These are phyloP conservation scores for Astyanax mexicanus DNA, from an alignment of 2,797 vertebrate genomes.

Conservation along the genomic window DNA sequence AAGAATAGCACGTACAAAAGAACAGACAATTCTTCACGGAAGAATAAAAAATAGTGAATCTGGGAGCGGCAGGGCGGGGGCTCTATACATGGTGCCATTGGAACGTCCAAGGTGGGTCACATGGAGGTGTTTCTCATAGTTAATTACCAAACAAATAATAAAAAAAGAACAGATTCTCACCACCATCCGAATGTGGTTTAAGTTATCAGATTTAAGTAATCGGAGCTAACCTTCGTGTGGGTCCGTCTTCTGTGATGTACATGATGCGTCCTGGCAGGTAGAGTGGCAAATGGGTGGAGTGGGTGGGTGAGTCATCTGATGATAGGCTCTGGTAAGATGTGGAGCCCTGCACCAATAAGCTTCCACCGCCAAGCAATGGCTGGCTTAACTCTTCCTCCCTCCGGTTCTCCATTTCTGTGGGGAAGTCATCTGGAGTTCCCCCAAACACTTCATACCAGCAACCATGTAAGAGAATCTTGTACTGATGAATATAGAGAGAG, in stretches of 20 bases:
- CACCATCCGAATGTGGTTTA: too few relatives aligned
- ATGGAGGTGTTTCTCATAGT: too few relatives aligned
- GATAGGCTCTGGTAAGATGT: slow-evolving; percentile 84
- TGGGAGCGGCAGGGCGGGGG: too few relatives aligned
- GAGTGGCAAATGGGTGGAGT: slow-evolving; percentile 82
- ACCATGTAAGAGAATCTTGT: slow-evolving; percentile 91
- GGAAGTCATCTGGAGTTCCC: slow-evolving; percentile 86
- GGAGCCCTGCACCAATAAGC: slow-evolving; percentile 82
- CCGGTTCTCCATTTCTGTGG: slow-evolving; percentile 89
- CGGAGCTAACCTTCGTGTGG: slow-evolving; percentile 85
- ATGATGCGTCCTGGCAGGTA: slow-evolving; percentile 91
- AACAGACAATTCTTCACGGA: too few relatives aligned
- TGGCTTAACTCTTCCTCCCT: slow-evolving; percentile 81
- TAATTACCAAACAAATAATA: too few relatives aligned
- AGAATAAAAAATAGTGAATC: too few relatives aligned
- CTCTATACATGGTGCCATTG: too few relatives aligned
- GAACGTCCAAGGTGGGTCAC: too few relatives aligned
- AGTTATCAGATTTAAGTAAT: too few relatives aligned
- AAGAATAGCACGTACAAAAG: too few relatives aligned
- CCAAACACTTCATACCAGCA: slow-evolving; percentile 96
- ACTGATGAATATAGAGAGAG: slow-evolving; percentile 74
- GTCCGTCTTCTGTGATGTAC: slow-evolving; percentile 87
- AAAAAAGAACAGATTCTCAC: too few relatives aligned
- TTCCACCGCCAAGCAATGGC: slow-evolving; percentile 92
- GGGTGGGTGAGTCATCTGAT: slow-evolving; percentile 82